phyloP scores from a whole-genome alignment of 1,140 invertebrate genomes.

The Diachasma alloeum region DNA sequence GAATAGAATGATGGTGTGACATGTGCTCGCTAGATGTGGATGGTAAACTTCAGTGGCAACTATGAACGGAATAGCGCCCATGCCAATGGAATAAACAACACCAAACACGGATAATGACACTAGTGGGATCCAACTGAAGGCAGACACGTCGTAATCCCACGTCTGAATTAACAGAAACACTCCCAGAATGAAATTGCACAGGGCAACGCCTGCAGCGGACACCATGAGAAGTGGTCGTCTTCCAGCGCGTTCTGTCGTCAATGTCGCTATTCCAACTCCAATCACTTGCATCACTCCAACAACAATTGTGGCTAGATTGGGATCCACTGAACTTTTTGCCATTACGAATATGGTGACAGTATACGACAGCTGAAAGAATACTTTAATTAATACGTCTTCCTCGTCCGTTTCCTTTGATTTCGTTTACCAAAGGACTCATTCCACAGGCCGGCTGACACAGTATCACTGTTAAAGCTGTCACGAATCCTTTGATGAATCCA shows the following conservation, averaged over 20 bases:
- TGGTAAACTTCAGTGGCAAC: conserved; percentile 72
- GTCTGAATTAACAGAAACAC: conserved; percentile 59
- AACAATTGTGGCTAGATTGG: conserved; percentile 64
- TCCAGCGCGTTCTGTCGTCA: conserved; percentile 70
- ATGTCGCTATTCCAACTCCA: conserved; percentile 61
- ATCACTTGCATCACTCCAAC: conserved; percentile 59
- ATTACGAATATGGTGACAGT: conserved; percentile 69
- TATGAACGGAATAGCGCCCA: conserved; percentile 68
- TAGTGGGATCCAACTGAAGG: conserved; percentile 66
- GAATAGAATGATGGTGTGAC: conserved; percentile 61
- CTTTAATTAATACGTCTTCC: neutral
- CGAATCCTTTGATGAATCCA: conserved; percentile 54
- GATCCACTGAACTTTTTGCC: conserved; percentile 60
- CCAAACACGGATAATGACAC: conserved; percentile 67
- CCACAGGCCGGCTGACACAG: conserved; percentile 57
- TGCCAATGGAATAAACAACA: conserved; percentile 62
- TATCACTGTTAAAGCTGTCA: conserved; percentile 61
- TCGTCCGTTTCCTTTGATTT: neutral
- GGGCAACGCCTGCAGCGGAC: conserved; percentile 60
- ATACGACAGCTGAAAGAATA: conserved; percentile 57
- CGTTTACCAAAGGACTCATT: conserved; percentile 56
- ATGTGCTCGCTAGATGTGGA: conserved; percentile 59
- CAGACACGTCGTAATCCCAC: conserved; percentile 42
- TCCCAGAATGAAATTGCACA: conserved; percentile 57
- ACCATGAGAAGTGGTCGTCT: conserved; percentile 67